Percentiles rank a stretch among this genome's conserved stretches.
These are phyloP conservation scores for Rhagonycha fulva DNA, from an alignment of 2,888 invertebrate species.

Conservation along the genomic window DNA sequence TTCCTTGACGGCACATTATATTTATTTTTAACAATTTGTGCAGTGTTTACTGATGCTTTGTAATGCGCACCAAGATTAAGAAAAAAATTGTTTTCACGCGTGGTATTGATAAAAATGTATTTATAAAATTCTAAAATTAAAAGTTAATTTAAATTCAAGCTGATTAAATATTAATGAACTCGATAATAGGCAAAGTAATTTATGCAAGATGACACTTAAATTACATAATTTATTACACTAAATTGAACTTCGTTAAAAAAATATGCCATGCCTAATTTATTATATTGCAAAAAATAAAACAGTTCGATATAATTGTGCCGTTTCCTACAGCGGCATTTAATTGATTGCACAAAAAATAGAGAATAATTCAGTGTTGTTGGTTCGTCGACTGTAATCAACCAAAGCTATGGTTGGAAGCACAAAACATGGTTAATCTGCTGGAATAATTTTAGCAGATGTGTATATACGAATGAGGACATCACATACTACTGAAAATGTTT, in stretches of 20 bases:
- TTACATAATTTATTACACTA: not conserved
- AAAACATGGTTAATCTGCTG: not conserved
- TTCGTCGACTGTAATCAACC: not conserved
- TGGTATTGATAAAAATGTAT: too few species aligned
- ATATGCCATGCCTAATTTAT: not conserved
- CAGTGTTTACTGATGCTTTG: too few species aligned
- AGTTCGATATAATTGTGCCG: not conserved
- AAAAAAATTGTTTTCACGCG: too few species aligned
- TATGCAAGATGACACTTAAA: not conserved
- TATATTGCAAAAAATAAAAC: not conserved
- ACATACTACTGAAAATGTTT: not conserved
- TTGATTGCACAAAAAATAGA: not conserved
- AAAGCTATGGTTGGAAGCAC: not conserved
- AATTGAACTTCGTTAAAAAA: not conserved
- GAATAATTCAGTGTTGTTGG: not conserved
- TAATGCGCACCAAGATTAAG: too few species aligned
- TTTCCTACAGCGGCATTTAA: not conserved
- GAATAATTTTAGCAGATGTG: not conserved
- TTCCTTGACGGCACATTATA: too few species aligned
- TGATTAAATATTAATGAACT: not conserved
- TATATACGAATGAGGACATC: not conserved
- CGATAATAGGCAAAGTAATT: not conserved
- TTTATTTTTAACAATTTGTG: too few species aligned
- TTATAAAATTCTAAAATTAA: not conserved
- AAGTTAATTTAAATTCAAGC: not conserved